Evolutionary conservation across 2,888 invertebrate species (phyloP).

Genomic region (Endomychus coccineus): DNA sequence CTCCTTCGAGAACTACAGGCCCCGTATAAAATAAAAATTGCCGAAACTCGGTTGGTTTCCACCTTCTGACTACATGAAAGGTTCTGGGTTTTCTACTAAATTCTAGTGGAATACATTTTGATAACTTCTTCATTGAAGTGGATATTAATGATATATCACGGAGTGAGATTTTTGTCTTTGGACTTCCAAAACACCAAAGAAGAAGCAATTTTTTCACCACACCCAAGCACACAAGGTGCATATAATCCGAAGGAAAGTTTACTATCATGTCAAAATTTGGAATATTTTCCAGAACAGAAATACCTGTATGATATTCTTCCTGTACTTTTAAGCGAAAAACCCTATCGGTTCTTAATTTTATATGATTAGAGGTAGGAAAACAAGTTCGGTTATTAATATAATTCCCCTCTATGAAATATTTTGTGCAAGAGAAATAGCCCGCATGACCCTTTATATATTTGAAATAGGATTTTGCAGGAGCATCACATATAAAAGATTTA

Average conservation of each 20-base stretch:
- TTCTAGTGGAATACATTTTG: too few species aligned
- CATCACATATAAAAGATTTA: slow-evolving; percentile 21
- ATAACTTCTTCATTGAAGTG: too few species aligned
- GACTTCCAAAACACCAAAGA: too few species aligned
- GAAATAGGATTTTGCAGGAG: slow-evolving; percentile 22
- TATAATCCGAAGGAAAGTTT: slow-evolving; percentile 22
- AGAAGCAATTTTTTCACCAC: too few species aligned
- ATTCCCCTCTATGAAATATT: slow-evolving; percentile 17
- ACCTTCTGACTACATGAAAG: too few species aligned
- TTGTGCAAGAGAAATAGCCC: slow-evolving; percentile 24
- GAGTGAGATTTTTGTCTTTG: too few species aligned
- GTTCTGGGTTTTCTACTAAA: too few species aligned
- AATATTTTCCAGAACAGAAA: slow-evolving; percentile 19
- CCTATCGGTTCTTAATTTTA: slow-evolving; percentile 12
- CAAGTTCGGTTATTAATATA: slow-evolving; percentile 9
- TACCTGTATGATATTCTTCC: slow-evolving; percentile 19
- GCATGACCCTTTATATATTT: slow-evolving; percentile 20
- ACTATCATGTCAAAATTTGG: slow-evolving; percentile 24
- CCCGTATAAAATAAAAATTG: too few species aligned
- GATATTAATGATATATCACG: too few species aligned
- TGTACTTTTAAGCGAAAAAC: slow-evolving; percentile 15
- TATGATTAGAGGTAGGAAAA: slow-evolving; percentile 17
- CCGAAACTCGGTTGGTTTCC: too few species aligned
- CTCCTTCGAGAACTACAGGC: too few species aligned
- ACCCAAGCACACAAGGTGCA: too few species aligned